Percentiles rank a stretch among this genome's conserved stretches.
Conservation (phyloP, 2,888 invertebrate species). For the Eupsilia transversa region DNA sequence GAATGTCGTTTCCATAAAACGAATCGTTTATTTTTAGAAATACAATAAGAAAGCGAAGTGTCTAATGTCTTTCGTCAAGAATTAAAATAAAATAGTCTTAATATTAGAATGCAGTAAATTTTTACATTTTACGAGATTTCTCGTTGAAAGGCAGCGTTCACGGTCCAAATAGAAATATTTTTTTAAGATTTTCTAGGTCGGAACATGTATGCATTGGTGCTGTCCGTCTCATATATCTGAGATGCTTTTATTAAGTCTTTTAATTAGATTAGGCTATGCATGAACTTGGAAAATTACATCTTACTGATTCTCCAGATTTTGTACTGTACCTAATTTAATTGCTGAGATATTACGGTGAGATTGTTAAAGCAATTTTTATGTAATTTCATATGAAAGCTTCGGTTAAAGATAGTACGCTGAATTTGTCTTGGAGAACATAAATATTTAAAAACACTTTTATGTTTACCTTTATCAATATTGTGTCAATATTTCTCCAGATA, state of each 20-base stretch:
- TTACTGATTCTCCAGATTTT: not conserved
- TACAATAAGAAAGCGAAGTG: conserved; percentile 46
- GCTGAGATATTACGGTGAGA: not conserved
- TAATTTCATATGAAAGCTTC: conserved; percentile 3
- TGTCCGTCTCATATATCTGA: conserved; percentile 36
- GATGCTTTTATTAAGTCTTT: conserved; percentile 19
- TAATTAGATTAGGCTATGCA: conserved; percentile 23
- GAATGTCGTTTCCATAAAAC: conserved; percentile 4
- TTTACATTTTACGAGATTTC: conserved; percentile 51
- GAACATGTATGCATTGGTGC: conserved; percentile 44
- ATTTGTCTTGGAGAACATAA: not conserved
- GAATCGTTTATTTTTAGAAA: conserved; percentile 7
- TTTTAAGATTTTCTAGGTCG: conserved; percentile 62
- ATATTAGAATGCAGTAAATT: conserved; percentile 30
- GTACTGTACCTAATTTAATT: not conserved
- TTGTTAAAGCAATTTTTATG: not conserved
- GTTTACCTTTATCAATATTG: not conserved
- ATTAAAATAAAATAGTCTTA: conserved; percentile 52
- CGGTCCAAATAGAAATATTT: conserved; percentile 64
- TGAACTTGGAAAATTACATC: not conserved
- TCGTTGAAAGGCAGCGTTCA: conserved; percentile 63
- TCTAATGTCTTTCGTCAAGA: conserved; percentile 14
- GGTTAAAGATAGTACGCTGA: not conserved
- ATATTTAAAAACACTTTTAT: too few relatives aligned
- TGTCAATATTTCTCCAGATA: not conserved